Conservation (phyloP, 2,888 invertebrate genomes). For the Eupithecia vulgata region DNA sequence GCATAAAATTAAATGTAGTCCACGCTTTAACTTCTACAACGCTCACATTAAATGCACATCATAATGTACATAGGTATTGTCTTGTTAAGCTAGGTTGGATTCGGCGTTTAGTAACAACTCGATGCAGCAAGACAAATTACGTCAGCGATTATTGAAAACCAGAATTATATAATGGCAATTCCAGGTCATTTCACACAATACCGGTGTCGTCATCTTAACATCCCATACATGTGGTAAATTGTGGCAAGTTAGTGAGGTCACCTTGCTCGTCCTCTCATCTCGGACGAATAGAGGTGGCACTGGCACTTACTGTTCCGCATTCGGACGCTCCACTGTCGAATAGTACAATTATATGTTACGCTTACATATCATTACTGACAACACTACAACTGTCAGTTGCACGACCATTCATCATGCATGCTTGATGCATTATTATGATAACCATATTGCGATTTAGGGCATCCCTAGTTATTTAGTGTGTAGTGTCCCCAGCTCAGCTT, state of each 20-base stretch:
- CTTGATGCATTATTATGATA: not conserved
- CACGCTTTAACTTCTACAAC: not conserved
- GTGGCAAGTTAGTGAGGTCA: slow-evolving; percentile 65
- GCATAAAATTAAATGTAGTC: not conserved
- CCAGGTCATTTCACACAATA: slow-evolving; percentile 35
- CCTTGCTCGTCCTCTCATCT: slow-evolving; percentile 76
- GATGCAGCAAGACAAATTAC: slow-evolving; percentile 25
- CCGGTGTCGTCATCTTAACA: slow-evolving; percentile 37
- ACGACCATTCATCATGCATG: not conserved
- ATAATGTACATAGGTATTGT: not conserved
- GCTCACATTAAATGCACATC: not conserved
- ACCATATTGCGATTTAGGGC: not conserved
- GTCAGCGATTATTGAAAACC: slow-evolving; percentile 26
- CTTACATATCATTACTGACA: slow-evolving; percentile 21
- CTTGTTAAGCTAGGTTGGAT: not conserved
- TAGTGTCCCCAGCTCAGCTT: not conserved
- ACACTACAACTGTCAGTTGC: slow-evolving; percentile 4
- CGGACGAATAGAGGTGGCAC: slow-evolving; percentile 77
- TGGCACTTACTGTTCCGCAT: slow-evolving; percentile 70
- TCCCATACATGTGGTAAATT: slow-evolving; percentile 39
- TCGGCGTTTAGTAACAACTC: slow-evolving; percentile 8
- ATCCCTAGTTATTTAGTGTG: not conserved
- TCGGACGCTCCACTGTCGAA: slow-evolving; percentile 45
- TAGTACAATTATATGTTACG: slow-evolving; percentile 28
- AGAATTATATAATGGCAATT: slow-evolving; percentile 31